These are phyloP conservation scores for Copsychus sechellarum DNA, from an alignment of 2,113 vertebrate genomes.

Conservation along the genomic window DNA sequence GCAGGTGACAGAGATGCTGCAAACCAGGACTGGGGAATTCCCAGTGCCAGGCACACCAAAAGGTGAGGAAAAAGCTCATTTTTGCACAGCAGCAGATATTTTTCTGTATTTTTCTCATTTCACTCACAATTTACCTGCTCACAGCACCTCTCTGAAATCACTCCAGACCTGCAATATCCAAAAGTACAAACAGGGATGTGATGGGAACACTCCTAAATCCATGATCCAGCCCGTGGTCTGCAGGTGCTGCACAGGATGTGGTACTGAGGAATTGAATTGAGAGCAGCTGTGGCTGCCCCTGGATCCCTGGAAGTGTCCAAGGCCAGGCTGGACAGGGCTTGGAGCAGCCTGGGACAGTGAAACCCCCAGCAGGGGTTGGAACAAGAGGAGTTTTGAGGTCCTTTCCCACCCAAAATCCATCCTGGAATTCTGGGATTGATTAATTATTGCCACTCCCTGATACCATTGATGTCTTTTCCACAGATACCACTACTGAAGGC, in stretches of 20 bases:
- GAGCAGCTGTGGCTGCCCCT: not conserved
- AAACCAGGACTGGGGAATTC: not conserved
- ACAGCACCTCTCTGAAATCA: not conserved
- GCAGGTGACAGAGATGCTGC: not conserved
- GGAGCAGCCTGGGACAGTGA: accelerated
- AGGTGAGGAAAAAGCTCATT: not conserved
- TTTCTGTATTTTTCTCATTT: too few relatives aligned
- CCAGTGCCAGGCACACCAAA: not conserved
- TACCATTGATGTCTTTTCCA: accelerated
- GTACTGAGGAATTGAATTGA: accelerated
- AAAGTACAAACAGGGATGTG: not conserved
- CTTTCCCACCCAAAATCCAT: not conserved
- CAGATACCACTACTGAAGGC: not conserved
- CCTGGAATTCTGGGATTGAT: not conserved
- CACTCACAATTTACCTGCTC: not conserved
- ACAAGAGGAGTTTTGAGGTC: not conserved
- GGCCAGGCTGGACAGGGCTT: accelerated
- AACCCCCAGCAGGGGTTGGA: not conserved
- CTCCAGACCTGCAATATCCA: not conserved
- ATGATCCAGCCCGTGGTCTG: accelerated
- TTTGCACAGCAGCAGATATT: not conserved
- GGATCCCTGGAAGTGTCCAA: not conserved
- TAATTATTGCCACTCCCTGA: not conserved
- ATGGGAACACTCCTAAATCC: not conserved
- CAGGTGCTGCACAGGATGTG: accelerated